These are phyloP conservation scores for Glandiceps talaboti DNA, from an alignment of 53 echinoderm and acorn worm genomes.

Conservation along the genomic window DNA sequence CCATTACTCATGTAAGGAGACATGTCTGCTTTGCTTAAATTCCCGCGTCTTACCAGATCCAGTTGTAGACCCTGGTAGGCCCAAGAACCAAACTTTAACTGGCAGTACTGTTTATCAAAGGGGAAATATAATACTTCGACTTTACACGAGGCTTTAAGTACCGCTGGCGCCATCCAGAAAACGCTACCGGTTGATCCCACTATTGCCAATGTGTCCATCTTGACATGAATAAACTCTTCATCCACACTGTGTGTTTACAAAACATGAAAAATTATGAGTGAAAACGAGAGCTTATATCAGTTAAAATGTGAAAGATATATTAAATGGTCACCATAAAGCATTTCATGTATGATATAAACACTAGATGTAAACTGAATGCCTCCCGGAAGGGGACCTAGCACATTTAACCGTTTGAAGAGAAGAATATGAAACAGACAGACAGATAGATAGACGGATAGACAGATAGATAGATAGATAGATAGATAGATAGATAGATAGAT, in stretches of 20 bases:
- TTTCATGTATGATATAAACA: too few relatives aligned
- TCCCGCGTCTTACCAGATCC: conserved; percentile 43
- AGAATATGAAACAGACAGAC: not conserved
- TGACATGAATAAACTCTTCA: not conserved
- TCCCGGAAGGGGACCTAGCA: too few relatives aligned
- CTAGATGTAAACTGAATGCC: too few relatives aligned
- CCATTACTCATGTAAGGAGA: conserved; percentile 56
- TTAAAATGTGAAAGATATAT: too few relatives aligned
- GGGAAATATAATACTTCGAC: conserved; percentile 76
- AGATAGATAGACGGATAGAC: not conserved
- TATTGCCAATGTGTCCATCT: not conserved
- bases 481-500: not conserved
- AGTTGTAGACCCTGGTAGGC: conserved; percentile 57
- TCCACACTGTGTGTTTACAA: not conserved
- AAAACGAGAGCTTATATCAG: too few relatives aligned
- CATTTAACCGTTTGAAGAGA: too few relatives aligned
- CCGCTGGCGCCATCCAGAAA: conserved; percentile 77
- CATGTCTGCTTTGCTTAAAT: conserved; percentile 31
- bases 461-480: not conserved
- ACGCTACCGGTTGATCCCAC: conserved; percentile 37
- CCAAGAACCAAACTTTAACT: conserved; percentile 82
- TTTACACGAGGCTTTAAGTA: conserved; percentile 83
- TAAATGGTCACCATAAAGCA: too few relatives aligned
- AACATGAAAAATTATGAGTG: too few relatives aligned
- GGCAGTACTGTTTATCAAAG: conserved; percentile 74